Evolutionary conservation across 2,113 vertebrate species (phyloP).

Genomic region (Junco hyemalis): DNA sequence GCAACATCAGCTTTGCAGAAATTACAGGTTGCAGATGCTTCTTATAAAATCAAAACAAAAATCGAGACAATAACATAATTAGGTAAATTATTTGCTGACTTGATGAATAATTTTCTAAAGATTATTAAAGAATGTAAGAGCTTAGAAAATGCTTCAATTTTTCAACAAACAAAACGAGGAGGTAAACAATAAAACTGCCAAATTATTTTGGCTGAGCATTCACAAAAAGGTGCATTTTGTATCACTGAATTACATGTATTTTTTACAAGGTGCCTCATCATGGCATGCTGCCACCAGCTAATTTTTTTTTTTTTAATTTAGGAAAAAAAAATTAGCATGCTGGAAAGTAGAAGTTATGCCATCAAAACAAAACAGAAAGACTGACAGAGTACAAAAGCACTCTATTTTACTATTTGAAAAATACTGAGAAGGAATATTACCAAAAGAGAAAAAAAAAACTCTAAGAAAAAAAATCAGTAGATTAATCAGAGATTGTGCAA

Average conservation of each 20-base stretch:
- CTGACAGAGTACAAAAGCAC: neutral
- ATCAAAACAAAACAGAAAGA: constrained; percentile 18
- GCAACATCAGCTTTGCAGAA: constrained; percentile 21
- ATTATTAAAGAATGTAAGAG: neutral
- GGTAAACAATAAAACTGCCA: constrained; percentile 37
- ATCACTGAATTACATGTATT: neutral
- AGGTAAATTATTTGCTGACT: constrained; percentile 53
- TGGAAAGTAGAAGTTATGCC: neutral
- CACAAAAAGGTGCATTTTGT: constrained; percentile 21
- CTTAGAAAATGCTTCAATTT: neutral
- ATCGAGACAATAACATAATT: constrained; percentile 23
- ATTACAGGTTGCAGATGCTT: constrained; percentile 37
- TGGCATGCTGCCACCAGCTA: constrained; percentile 8
- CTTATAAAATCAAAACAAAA: constrained; percentile 34
- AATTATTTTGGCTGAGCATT: constrained; percentile 1
- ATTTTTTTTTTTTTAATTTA: neutral
- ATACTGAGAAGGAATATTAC: neutral
- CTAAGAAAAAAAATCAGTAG: neutral
- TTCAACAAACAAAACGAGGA: neutral
- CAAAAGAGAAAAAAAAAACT: neutral
- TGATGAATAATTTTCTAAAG: constrained; percentile 42
- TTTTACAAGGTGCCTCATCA: constrained; percentile 8
- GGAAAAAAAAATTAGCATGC: neutral
- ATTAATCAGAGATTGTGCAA: neutral
- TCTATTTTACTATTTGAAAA: neutral